Base-by-base conservation (phyloP, 2,113 vertebrate genomes). In the Psephotus haematonotus region DNA sequence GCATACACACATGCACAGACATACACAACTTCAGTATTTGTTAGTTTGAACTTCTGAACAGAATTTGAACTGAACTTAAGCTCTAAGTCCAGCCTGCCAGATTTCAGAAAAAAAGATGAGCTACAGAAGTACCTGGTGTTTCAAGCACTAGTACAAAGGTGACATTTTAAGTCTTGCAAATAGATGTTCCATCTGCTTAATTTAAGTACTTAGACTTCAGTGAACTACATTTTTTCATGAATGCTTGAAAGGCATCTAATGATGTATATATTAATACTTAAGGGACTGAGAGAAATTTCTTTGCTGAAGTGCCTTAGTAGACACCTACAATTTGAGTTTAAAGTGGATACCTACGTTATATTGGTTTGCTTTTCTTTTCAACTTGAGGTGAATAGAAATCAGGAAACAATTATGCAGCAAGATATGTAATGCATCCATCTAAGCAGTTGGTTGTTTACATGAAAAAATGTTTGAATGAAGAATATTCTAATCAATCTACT, bases 1-100 rank as follows among this genome's bases (percentile, higher is more conserved):
- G 39, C 1, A 29, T 18, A 28, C 9, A 23, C 5, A 55, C 2
- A 15, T 0, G 2, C 14, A 27, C 2, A 84, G 22, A 53, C 13
- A 33, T 3, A 63, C 7, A n/a, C 6, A 85, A 11, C 17, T 77
- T 33, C 39, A 62, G 33, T n/a, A 72, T 69, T 43, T 62, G 24
- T 62, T 82, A 75, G 71, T 67, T 67, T 59, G 43, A 82, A 44
- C 14, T 77, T 80, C 49, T 43, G 24, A 93, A 62, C 1, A 81
- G 52, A 80, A 65, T 44, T 65, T 55, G 11, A 76, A 52, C 27
- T 41, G 64, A 70, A 59, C 18, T 4, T 60, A 50, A 62, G 78
- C 39, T 47, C 39, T 55, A 64, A 70, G 7, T 78, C 20, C 27
- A 76, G 5, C 1, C 6, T 31, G 19, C 46, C 27, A 74, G 27